A percentile compares a stretch with the other conserved stretches of the same genome.
Conservation (phyloP, 2,113 vertebrate species). For the Myotis brandtii region DNA sequence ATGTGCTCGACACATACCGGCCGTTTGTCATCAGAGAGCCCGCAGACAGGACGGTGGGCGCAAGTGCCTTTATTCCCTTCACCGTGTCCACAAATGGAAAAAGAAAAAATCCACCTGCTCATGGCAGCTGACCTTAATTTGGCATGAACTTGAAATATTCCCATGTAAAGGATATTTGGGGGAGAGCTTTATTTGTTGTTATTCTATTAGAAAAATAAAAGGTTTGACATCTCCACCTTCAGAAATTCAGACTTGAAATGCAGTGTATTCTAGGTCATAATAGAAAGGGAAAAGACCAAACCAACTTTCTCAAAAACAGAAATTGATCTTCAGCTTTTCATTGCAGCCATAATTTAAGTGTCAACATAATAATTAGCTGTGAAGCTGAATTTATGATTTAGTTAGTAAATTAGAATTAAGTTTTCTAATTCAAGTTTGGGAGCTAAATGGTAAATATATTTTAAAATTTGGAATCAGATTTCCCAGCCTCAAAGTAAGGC, state of each 20-base stretch:
- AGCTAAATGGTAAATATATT: neutral
- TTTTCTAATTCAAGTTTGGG: neutral
- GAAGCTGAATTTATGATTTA: constrained; percentile 1
- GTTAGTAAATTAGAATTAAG: neutral
- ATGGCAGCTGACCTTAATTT: neutral
- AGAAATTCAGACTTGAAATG: constrained; percentile 3
- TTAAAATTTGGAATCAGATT: constrained; percentile 1
- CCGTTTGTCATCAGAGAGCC: constrained; percentile 19
- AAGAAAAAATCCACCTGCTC: neutral
- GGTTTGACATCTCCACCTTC: neutral
- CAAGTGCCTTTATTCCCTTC: neutral
- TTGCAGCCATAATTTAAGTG: constrained; percentile 32
- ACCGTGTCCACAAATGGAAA: neutral
- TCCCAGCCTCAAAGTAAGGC: neutral
- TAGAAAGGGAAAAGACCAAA: neutral
- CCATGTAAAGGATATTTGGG: neutral
- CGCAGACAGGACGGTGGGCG: neutral
- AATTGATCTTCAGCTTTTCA: constrained; percentile 10
- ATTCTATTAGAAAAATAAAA: neutral
- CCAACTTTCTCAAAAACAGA: constrained; percentile 35
- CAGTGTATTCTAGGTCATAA: neutral
- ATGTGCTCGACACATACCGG: constrained; percentile 38
- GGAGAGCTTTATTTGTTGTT: neutral
- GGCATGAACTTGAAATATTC: constrained; percentile 25
- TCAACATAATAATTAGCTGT: neutral